phyloP scores from a whole-genome alignment of 1,140 invertebrate genomes.

The Zaprionus africanus region DNA sequence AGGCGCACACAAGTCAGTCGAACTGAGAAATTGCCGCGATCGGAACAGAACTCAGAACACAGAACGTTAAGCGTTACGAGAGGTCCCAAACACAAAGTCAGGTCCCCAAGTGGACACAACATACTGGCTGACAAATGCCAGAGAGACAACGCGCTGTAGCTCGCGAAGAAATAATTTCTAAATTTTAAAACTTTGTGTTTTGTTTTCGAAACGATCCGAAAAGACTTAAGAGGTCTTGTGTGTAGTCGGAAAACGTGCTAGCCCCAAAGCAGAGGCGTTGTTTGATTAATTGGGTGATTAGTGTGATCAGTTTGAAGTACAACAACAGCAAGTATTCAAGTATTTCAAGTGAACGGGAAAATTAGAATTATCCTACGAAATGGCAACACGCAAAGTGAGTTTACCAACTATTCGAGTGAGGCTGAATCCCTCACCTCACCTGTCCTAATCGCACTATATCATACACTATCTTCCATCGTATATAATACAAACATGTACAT shows the following conservation, averaged over 20 bases:
- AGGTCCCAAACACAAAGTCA: constrained; percentile 29
- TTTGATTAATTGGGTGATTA: constrained; percentile 59
- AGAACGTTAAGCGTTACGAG: constrained; percentile 27
- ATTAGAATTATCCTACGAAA: constrained; percentile 28
- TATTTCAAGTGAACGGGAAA: constrained; percentile 41
- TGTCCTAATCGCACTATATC: constrained; percentile 12
- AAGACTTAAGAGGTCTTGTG: constrained; percentile 25
- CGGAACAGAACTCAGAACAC: constrained; percentile 47
- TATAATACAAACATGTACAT: constrained; percentile 11
- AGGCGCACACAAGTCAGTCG: constrained; percentile 76
- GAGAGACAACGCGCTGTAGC: constrained; percentile 24
- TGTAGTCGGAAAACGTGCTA: constrained; percentile 53
- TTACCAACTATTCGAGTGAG: not conserved
- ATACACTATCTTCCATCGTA: constrained; percentile 43
- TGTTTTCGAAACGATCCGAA: constrained; percentile 53
- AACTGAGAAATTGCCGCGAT: constrained; percentile 77
- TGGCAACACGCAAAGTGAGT: constrained; percentile 75
- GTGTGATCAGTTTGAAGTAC: constrained; percentile 48
- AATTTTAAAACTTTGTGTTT: constrained; percentile 30
- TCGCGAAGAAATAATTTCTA: constrained; percentile 41
- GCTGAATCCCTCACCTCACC: constrained; percentile 5
- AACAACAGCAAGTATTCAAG: constrained; percentile 39
- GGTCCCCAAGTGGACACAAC: constrained; percentile 38
- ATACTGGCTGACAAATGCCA: not conserved
- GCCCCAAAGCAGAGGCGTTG: constrained; percentile 37